Evolutionary conservation across 2,888 invertebrate species (phyloP).

Genomic region (Cordilura impudica): DNA sequence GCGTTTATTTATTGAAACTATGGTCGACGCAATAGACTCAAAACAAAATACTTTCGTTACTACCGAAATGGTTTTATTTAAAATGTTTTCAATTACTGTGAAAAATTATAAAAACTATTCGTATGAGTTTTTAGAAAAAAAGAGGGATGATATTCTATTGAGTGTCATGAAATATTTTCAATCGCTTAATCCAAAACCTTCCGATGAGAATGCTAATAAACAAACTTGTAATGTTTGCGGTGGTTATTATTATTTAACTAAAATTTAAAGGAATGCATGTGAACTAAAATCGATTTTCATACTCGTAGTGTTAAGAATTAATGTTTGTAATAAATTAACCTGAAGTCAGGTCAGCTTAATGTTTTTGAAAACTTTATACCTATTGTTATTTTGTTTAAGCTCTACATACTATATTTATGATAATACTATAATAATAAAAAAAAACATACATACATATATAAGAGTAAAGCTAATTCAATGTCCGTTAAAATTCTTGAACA

Average conservation of each 20-base stretch:
- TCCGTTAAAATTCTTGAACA: no score
- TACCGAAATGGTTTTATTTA: constrained; percentile 70
- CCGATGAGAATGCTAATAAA: constrained; percentile 3
- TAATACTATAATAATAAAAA: not conserved
- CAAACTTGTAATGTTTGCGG: constrained; percentile 47
- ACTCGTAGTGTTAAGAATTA: no score
- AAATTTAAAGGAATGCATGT: constrained; percentile 25
- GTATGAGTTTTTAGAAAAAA: constrained; percentile 63
- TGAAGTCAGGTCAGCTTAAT: not conserved
- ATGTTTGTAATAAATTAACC: not conserved
- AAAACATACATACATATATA: no score
- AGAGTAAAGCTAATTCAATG: no score
- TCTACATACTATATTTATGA: not conserved
- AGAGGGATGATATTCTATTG: constrained; percentile 53
- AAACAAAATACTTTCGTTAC: constrained; percentile 66
- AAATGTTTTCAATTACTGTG: constrained; percentile 68
- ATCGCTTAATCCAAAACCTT: constrained; percentile 49
- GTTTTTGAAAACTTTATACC: not conserved
- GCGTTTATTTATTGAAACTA: constrained; percentile 67
- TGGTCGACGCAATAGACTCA: constrained; percentile 53
- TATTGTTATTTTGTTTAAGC: not conserved
- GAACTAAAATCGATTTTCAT: not conserved
- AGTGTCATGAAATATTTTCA: constrained; percentile 55
- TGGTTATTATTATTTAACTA: constrained; percentile 49
- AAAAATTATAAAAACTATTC: constrained; percentile 65